phyloP scores from a whole-genome alignment of 92 coral and sea anemone genomes.

The Parazoanthus atlanticus region DNA sequence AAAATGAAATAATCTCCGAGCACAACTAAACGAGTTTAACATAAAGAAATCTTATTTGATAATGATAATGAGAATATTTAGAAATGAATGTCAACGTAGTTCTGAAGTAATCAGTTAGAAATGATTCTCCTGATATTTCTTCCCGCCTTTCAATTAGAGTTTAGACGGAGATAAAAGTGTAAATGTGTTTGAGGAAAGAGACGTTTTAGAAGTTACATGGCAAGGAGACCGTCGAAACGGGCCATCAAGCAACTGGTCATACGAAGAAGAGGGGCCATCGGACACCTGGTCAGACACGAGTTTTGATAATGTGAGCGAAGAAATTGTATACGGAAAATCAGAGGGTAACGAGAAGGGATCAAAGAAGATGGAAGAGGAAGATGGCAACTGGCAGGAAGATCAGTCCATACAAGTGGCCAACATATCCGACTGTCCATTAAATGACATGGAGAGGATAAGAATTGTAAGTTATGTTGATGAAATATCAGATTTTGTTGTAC shows the following conservation, averaged over 20 bases:
- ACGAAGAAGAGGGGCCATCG: neutral
- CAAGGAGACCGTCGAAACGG: neutral
- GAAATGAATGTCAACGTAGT: no score
- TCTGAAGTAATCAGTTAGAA: no score
- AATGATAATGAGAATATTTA: no score
- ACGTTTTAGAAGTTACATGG: neutral
- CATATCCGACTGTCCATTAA: constrained; percentile 22
- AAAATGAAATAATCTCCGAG: no score
- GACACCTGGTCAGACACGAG: neutral
- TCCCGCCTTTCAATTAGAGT: neutral
- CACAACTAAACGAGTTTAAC: no score
- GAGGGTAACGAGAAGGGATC: neutral
- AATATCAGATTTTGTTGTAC: no score
- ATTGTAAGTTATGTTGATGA: constrained; percentile 10
- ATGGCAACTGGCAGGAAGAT: neutral
- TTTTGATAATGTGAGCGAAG: neutral
- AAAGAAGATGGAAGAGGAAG: neutral
- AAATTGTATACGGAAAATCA: neutral
- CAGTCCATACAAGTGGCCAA: constrained; percentile 25
- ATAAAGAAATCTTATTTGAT: no score
- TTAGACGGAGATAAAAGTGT: neutral
- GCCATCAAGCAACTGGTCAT: neutral
- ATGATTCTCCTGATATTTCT: neutral
- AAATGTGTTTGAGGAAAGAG: neutral
- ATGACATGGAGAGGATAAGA: constrained; percentile 37